Percentiles rank a stretch among this genome's conserved stretches.
These are phyloP conservation scores for Diorhabda elongata DNA, from an alignment of 1,140 invertebrate genomes.

Conservation along the genomic window DNA sequence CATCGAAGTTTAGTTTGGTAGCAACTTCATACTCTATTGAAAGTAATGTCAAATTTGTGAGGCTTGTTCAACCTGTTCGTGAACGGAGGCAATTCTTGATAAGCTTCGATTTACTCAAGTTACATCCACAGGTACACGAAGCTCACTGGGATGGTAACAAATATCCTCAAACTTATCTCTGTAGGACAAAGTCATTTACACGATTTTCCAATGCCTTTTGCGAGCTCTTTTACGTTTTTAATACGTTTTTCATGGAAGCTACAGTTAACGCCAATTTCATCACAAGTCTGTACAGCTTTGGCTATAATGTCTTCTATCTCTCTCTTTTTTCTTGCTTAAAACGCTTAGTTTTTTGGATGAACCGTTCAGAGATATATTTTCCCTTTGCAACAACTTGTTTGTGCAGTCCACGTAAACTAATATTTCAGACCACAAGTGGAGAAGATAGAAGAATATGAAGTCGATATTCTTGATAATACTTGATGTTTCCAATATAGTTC, in stretches of 20 bases:
- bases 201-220: not conserved
- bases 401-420: not conserved
- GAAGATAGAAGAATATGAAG: too few relatives aligned
- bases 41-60: not conserved
- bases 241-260: conserved; percentile 5
- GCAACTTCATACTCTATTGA: not conserved
- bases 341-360: not conserved
- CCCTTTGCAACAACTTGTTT: conserved; percentile 1
- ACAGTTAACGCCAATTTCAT: not conserved
- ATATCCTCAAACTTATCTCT: not conserved
- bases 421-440: conserved; percentile 2
- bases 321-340: too few relatives aligned
- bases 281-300: not conserved
- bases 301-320: not conserved
- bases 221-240: not conserved
- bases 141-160: not conserved
- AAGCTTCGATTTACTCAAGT: too few relatives aligned
- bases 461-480: too few relatives aligned
- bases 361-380: not conserved
- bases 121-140: not conserved
- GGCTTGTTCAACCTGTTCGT: not conserved
- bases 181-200: not conserved
- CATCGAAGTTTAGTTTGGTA: not conserved
- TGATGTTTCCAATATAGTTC: too few relatives aligned
- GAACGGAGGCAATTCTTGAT: not conserved